phyloP scores from a whole-genome alignment of 1,140 invertebrate genomes.

The Pseudomyrmex pallidus region DNA sequence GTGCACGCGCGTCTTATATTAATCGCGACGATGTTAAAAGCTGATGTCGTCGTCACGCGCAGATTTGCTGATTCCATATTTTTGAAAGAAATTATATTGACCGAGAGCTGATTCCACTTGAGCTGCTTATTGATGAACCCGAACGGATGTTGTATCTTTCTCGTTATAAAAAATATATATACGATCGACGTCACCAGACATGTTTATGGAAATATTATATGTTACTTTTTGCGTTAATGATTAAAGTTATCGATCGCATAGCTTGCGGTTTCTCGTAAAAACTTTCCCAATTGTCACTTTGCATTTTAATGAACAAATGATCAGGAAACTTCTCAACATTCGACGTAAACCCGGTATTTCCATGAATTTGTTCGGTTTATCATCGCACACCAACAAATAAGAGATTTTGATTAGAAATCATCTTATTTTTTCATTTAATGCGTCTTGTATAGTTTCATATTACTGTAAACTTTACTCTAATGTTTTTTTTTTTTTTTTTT shows the following conservation, averaged over 20 bases:
- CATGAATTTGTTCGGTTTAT: slow-evolving; percentile 12
- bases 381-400: background rate
- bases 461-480: no score
- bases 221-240: slow-evolving; percentile 15
- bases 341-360: slow-evolving; percentile 52
- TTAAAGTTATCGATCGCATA: background rate
- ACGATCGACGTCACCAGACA: background rate
- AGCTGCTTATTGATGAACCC: background rate
- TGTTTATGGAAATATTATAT: slow-evolving; percentile 14
- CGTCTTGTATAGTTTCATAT: no score
- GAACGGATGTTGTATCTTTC: slow-evolving; percentile 34
- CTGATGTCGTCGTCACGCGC: slow-evolving; percentile 13
- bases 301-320: slow-evolving; percentile 9
- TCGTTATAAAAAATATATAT: slow-evolving; percentile 8
- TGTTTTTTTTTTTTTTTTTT: background rate
- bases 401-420: no score
- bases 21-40: slow-evolving; percentile 28
- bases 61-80: slow-evolving; percentile 32
- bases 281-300: background rate
- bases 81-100: slow-evolving; percentile 55
- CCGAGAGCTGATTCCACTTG: background rate
- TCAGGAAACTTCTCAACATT: slow-evolving; percentile 51
- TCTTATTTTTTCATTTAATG: no score
- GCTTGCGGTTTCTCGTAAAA: slow-evolving; percentile 5
- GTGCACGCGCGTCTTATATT: slow-evolving; percentile 22